phyloP scores from a whole-genome alignment of 1,140 invertebrate genomes.

The Daktulosphaira vitifoliae region DNA sequence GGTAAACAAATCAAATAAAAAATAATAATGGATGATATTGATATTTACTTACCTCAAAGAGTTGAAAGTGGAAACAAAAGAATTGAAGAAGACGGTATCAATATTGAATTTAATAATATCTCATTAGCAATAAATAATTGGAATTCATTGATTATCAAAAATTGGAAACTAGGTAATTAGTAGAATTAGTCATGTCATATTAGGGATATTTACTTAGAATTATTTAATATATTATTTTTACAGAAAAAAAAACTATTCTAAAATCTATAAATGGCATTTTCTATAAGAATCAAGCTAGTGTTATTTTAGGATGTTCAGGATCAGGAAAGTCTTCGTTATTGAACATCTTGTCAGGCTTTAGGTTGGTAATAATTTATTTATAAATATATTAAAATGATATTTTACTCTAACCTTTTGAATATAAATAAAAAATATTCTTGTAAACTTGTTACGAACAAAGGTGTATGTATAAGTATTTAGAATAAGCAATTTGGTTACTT shows the following conservation, averaged over 20 bases:
- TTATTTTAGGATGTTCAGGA: conserved; percentile 89
- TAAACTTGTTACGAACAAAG: too few species aligned
- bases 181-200: neutral
- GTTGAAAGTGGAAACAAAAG: too few species aligned
- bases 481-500: too few species aligned
- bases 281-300: conserved; percentile 68
- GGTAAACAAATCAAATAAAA: too few species aligned
- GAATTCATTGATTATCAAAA: neutral
- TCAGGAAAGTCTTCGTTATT: conserved; percentile 87
- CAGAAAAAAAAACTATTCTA: conserved; percentile 65
- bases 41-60: too few species aligned
- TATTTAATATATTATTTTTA: conserved; percentile 38
- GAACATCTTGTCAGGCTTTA: conserved; percentile 84
- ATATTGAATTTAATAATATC: neutral
- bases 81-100: conserved; percentile 3
- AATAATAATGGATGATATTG: too few species aligned
- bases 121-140: neutral
- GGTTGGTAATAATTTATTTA: conserved; percentile 49
- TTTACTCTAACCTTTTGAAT: neutral
- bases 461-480: too few species aligned
- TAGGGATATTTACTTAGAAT: neutral
- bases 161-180: neutral
- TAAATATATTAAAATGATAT: neutral
- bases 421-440: neutral
- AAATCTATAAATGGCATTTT: conserved; percentile 76